Conservation (phyloP, 2,113 vertebrate species). For the Chaenocephalus aceratus region DNA sequence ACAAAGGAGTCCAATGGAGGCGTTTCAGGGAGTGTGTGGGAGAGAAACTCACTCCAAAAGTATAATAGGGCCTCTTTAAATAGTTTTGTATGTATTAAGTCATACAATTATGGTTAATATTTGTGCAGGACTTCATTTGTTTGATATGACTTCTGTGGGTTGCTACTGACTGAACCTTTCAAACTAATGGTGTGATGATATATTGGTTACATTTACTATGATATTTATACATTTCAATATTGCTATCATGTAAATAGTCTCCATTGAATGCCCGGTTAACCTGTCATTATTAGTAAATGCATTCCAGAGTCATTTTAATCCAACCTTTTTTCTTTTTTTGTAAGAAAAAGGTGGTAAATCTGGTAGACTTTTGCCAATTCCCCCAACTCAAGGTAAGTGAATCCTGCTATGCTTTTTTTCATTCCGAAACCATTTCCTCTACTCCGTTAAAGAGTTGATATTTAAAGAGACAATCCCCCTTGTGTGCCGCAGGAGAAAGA, state of each 20-base stretch:
- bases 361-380: slow-evolving; percentile 45
- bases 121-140: neutral
- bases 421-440: neutral
- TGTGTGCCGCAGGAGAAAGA: slow-evolving; percentile 59
- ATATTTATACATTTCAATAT: no score
- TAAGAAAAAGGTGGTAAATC: slow-evolving; percentile 5
- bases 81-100: neutral
- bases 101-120: neutral
- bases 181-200: neutral
- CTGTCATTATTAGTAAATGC: no score
- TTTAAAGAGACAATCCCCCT: slow-evolving; percentile 25
- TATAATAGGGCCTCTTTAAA: no score
- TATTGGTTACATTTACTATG: no score
- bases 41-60: no score
- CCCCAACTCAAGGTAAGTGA: slow-evolving; percentile 38
- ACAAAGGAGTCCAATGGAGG: no score
- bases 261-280: no score
- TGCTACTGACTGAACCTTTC: neutral
- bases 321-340: slow-evolving; percentile 10
- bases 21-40: no score
- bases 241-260: no score
- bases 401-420: neutral
- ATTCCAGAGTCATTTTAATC: neutral
- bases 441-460: neutral
- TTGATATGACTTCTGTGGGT: neutral